Evolutionary conservation across 2,113 vertebrate species (phyloP), one percentile per base, ranked within the genome.

Genomic region (Ictalurus furcatus): DNA sequence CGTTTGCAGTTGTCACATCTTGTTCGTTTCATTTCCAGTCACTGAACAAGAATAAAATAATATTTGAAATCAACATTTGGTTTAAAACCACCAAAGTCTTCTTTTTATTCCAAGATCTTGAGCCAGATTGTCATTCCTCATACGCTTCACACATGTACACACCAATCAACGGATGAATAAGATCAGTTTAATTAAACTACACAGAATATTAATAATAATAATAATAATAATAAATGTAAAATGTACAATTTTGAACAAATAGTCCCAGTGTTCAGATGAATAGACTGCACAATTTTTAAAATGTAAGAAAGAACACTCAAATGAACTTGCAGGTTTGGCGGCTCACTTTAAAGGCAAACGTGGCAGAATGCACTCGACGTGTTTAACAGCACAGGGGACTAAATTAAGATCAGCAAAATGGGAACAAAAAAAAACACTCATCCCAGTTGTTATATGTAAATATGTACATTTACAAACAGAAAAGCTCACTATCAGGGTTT

Each of bases 401-500:
- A 79, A 69, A 85, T 56, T 28, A 87, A 81, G 48, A 83, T 40
- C 13, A 12, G n/a, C 71, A 76, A 84, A 52, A 34, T 28, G 40
- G 16, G 8, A 84, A 74, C 34, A 63, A 88, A 67, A 1, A 48
- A 48, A 48, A 44, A 44, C 44, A 48, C 21, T 7, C 59, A 2
- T 56, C 61, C 79, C 48, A n/a, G 16, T 56, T 83, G 40, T n/a
- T 58, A 13, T 89, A 81, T 89, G 52, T 86, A 89, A 44, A 13
- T 89, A 81, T 89, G 52, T 86, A 89, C 84, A 89, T 69, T 85
- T 89, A 69, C 12, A 79, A 80, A 34, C 48, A 25, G 74, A 86
- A 89, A 86, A 71, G 59, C 74, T 80, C 58, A 16, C 83, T 34
- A 37, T 78, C 69, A 56, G 34, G 73, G 25, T 1, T 56, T 61